Evolutionary conservation across 2,113 vertebrate species (phyloP), one percentile per base, ranked within the genome.

Genomic region (Notarius lentiginosus): DNA sequence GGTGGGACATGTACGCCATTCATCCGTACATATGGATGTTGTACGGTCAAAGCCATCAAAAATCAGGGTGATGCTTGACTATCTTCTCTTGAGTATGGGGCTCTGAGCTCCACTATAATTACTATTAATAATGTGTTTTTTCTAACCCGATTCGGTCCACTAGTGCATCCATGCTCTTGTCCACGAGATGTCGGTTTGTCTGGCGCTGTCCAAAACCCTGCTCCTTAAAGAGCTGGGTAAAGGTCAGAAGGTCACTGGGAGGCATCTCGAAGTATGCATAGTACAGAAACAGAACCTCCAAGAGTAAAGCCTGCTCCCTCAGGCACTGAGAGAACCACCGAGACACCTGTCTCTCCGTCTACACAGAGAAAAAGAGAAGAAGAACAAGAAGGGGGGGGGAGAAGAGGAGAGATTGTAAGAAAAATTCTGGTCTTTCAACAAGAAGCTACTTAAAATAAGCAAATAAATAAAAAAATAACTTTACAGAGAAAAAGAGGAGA

Each of bases 251-350:
- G 76, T 99, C 98, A 8, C 94, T 89, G 1, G 97, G 95, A 15
- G 93, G 93, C 97, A 99, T 99, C 92, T 99, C 97, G 83, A 99
- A 99, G 91, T 99, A 99, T 0, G 98, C 98, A 61, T 98, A 97
- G 89, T 99, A 98, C 61, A 99, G 94, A 87, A 99, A 99, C 90
- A 99, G 96, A 88, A 99, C 97, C 93, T 99, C 98, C 87, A 99
- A 94, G 87, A 99, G 94, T 94, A 99, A 96, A 82, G 96, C 96
- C 92, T 99, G 98, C 20, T 99, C 98, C 65, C 96, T 95, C 87
- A 99, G 96, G 92, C 98, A 99, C 70, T 99, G 98, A 86, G 96
- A 93, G 87, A 99, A 99, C 98, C 98, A 99, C 0, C 96, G 96
- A 8, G 97, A 99, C 63, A 98, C 96, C 89, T 99, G 98, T 18